Base-by-base conservation (phyloP, 2,797 vertebrate species). In the Smutsia temminckii region DNA sequence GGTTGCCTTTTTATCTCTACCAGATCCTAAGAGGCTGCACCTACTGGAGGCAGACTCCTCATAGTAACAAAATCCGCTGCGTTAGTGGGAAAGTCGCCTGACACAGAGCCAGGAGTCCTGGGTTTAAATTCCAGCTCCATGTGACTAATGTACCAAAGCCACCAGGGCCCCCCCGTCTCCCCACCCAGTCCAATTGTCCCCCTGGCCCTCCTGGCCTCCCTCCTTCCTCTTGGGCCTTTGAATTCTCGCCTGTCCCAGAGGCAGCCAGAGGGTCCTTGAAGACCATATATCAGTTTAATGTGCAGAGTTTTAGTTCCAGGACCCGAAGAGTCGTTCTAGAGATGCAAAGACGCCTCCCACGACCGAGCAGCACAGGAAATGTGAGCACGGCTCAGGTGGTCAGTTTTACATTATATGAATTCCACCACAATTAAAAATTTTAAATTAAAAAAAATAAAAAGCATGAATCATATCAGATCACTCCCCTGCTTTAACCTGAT, bases 111-210 rank as follows among this genome's bases (percentile, higher is more conserved):
- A 3, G 5, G 29, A 55, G 32, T 68, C 42, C 27, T 23, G 7
- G 40, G 16, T 51, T 51, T 81, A 78, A 42, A 37, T 29, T 29
- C 75, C 25, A 81, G 34, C 21, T 84, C 32, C 61, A 93, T 71
- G 40, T 59, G 16, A 84, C 4, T 17, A 83, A 21, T 46, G 46
- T 46, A 46, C 69, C 68, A 81, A 64, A 71, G 53, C 74, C 23
- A 1, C 37, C 7, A 0, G 25, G 2, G 12, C 27, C 79, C 49
- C 10, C 21, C 71, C 25, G 0, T 11, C 2, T 21, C 8, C 37
- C 32, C 51, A 14, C 3, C 46, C 46, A 32, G n/a, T 34, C 32
- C 32, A 81, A 32, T 7, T 63, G 42, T n/a, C 32, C 37, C 9
- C 10, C 23, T 49, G n/a, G 14, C 1, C 51, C 37, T 72, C 46